phyloP scores from a whole-genome alignment of 2,888 invertebrate genomes.

The Pammene aurita region DNA sequence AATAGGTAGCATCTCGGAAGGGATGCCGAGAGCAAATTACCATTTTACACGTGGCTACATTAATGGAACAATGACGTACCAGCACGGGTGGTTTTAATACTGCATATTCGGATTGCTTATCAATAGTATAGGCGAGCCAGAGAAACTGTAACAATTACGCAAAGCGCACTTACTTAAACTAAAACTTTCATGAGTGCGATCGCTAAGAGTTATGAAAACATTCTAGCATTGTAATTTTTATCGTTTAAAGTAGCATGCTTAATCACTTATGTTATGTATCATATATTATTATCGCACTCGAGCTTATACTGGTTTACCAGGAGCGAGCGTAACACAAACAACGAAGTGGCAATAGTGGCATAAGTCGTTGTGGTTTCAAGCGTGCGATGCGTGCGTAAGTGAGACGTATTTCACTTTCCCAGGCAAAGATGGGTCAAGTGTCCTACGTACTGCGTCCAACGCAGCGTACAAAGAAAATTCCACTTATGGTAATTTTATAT shows the following conservation, averaged over 20 bases:
- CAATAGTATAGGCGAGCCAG: background rate
- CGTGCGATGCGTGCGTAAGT: slow-evolving; percentile 15
- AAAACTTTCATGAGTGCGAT: too few relatives aligned
- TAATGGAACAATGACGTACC: background rate
- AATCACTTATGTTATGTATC: too few relatives aligned
- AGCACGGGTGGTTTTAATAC: background rate
- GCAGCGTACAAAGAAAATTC: background rate
- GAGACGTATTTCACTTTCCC: slow-evolving; percentile 32
- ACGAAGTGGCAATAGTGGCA: background rate
- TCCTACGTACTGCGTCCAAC: slow-evolving; percentile 22
- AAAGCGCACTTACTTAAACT: too few relatives aligned
- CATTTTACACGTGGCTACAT: slow-evolving; percentile 27
- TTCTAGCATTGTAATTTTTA: too few relatives aligned
- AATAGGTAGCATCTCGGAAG: slow-evolving; percentile 34
- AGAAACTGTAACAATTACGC: background rate
- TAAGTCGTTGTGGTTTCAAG: background rate
- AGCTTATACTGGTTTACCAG: too few relatives aligned
- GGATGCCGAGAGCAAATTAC: slow-evolving; percentile 33
- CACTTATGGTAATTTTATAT: background rate
- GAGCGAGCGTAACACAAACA: too few relatives aligned
- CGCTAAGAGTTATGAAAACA: too few relatives aligned
- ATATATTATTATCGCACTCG: too few relatives aligned
- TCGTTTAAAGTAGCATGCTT: too few relatives aligned
- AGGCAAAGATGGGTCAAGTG: slow-evolving; percentile 25
- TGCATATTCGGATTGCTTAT: background rate